phyloP scores from a whole-genome alignment of 2,888 invertebrate species.

The Abscondita cerata region DNA sequence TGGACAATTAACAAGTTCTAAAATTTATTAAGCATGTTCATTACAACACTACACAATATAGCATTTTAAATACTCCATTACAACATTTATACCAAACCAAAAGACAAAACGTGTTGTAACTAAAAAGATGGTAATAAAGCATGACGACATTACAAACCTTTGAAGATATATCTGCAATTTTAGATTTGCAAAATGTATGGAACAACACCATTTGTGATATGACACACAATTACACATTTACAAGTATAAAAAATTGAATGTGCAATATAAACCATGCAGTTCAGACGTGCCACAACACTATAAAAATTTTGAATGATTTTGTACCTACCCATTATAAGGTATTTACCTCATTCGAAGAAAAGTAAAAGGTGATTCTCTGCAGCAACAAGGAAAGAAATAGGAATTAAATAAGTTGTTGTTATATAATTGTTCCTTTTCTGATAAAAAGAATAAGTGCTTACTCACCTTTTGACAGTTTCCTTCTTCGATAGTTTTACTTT shows the following conservation, averaged over 20 bases:
- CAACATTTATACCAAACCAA: neutral
- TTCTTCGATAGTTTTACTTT: conserved; percentile 63
- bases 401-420: no score
- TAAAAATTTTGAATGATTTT: conserved; percentile 13
- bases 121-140: neutral
- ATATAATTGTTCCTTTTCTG: no score
- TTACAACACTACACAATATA: no score
- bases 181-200: neutral
- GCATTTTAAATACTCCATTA: no score
- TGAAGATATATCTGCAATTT: neutral
- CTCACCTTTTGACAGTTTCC: conserved; percentile 57
- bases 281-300: conserved; percentile 2
- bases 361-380: conserved; percentile 57
- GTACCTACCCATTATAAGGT: conserved; percentile 20
- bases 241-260: no score
- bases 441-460: no score
- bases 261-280: neutral
- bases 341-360: conserved; percentile 57
- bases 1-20: conserved; percentile 38
- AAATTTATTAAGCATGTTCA: no score
- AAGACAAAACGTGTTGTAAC: neutral
- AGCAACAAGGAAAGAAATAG: conserved; percentile 46
- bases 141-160: neutral
- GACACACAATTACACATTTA: no score
- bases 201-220: no score